These are phyloP conservation scores for Rhagoletis zephyria DNA, from an alignment of 1,140 invertebrate species.

Conservation along the genomic window DNA sequence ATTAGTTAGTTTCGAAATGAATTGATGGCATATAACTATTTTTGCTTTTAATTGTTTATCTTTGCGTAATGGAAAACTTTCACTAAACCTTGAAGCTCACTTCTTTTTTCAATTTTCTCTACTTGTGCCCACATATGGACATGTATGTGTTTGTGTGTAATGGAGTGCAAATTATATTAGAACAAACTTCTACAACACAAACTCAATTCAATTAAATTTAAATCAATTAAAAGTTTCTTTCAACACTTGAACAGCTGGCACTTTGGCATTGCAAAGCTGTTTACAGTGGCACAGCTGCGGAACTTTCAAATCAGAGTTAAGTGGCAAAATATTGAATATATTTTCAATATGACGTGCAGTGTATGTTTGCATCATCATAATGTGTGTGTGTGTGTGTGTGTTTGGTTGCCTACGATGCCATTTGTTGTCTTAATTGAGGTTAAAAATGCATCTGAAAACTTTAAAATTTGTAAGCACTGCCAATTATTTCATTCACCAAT, in stretches of 20 bases:
- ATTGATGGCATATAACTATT: too few relatives aligned
- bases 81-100: too few relatives aligned
- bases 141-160: background rate
- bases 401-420: too few relatives aligned
- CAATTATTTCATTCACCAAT: too few relatives aligned
- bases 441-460: background rate
- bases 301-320: background rate
- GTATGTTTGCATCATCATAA: background rate
- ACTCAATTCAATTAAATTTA: constrained; percentile 48
- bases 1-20: too few relatives aligned
- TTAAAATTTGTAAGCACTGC: background rate
- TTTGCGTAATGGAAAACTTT: too few relatives aligned
- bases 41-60: too few relatives aligned
- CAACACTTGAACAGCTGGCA: constrained; percentile 43
- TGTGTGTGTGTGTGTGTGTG: background rate
- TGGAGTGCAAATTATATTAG: constrained; percentile 43
- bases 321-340: constrained; percentile 1
- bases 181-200: constrained; percentile 32
- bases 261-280: constrained; percentile 3
- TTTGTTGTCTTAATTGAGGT: background rate
- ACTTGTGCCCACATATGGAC: background rate
- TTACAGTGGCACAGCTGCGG: background rate
- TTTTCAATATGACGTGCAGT: background rate
- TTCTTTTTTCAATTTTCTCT: too few relatives aligned
- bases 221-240: constrained; percentile 47